phyloP scores from a whole-genome alignment of 1,140 invertebrate species.

The Leptestheria dahalacensis region DNA sequence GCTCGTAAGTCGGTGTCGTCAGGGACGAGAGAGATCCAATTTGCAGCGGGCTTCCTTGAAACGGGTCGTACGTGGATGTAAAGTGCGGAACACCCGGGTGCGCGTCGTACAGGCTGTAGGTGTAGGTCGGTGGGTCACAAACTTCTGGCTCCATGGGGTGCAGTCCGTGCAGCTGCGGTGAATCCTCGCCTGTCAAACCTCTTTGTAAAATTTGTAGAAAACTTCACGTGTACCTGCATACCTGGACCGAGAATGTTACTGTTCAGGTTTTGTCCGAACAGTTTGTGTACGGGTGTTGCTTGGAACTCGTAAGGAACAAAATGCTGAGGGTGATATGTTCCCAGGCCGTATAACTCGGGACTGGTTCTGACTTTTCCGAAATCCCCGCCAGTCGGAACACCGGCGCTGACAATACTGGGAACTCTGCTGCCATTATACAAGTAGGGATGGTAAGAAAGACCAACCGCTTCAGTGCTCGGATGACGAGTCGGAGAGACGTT shows the following conservation, averaged over 20 bases:
- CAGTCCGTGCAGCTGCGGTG: not conserved
- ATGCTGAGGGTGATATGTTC: too few species aligned
- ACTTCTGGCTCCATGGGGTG: not conserved
- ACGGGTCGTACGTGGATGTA: slow-evolving; percentile 6
- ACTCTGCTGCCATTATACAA: not conserved
- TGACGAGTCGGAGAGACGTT: not conserved
- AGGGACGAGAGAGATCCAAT: not conserved
- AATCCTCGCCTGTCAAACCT: not conserved
- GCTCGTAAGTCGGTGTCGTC: not conserved
- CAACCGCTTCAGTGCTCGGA: too few species aligned
- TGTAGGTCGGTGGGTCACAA: not conserved
- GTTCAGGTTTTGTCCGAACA: too few species aligned
- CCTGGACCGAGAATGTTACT: too few species aligned
- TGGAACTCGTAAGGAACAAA: too few species aligned
- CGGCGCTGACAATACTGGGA: not conserved
- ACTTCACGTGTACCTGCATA: too few species aligned
- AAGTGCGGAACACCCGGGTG: not conserved
- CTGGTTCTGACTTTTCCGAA: too few species aligned
- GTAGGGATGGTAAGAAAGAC: not conserved
- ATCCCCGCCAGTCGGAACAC: too few species aligned
- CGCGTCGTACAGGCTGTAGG: not conserved
- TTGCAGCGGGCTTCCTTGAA: slow-evolving; percentile 11
- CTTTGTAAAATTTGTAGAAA: not conserved
- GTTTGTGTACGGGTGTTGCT: too few species aligned
- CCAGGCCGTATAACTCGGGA: too few species aligned